Evolutionary conservation across 1,140 invertebrate genomes (phyloP).

Genomic region (Drosophila bipectinata): DNA sequence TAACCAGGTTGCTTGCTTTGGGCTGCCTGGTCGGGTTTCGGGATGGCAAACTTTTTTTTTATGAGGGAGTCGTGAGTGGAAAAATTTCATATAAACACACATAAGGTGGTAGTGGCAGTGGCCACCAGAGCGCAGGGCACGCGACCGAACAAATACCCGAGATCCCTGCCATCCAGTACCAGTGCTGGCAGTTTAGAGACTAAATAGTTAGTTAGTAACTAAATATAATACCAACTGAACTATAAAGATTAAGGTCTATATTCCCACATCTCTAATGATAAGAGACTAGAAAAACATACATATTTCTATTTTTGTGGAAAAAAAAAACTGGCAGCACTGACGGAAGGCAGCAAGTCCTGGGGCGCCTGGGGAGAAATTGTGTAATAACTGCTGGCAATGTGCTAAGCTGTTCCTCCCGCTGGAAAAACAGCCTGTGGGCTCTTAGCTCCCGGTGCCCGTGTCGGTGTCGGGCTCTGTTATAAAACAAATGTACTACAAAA

Average conservation of each 20-base stretch:
- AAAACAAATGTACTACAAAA: constrained; percentile 81
- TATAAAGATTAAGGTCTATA: neutral
- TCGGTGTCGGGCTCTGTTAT: constrained; percentile 67
- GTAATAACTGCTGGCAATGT: constrained; percentile 81
- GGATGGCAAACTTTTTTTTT: constrained; percentile 56
- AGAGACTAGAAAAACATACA: neutral
- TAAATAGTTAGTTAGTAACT: neutral
- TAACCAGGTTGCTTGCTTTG: constrained; percentile 53
- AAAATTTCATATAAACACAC: constrained; percentile 77
- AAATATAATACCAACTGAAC: neutral
- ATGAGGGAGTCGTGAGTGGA: constrained; percentile 75
- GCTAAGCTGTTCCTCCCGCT: constrained; percentile 65
- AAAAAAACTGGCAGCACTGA: constrained; percentile 1
- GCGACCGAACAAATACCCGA: constrained; percentile 58
- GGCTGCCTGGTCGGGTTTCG: constrained; percentile 30
- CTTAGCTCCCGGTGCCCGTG: constrained; percentile 8
- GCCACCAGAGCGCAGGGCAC: constrained; percentile 61
- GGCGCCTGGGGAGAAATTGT: constrained; percentile 77
- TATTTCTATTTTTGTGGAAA: too few relatives aligned
- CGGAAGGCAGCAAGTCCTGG: neutral
- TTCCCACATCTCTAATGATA: neutral
- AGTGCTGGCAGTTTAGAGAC: neutral
- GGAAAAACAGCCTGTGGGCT: too few relatives aligned
- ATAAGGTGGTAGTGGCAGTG: constrained; percentile 46
- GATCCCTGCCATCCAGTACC: constrained; percentile 3